Percentiles rank a stretch among this genome's conserved stretches.
phyloP scores from a whole-genome alignment of 2,888 invertebrate genomes.

The Dione juno region DNA sequence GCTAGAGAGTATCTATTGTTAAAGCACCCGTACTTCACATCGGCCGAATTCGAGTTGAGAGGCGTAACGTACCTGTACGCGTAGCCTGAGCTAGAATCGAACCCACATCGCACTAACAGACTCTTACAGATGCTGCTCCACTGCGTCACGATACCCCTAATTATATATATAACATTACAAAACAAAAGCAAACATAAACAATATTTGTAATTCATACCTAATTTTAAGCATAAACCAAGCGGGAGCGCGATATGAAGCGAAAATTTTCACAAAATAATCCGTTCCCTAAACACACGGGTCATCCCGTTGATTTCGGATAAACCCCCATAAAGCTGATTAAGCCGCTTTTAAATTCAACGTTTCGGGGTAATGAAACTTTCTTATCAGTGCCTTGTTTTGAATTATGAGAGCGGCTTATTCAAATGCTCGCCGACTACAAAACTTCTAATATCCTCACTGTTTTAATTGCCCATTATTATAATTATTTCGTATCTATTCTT shows the following conservation, averaged over 20 bases:
- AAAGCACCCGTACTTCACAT: too few species aligned
- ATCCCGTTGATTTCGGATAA: conserved; percentile 64
- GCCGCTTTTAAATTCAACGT: conserved; percentile 80
- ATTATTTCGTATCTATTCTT: conserved; percentile 42
- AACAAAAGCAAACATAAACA: conserved; percentile 36
- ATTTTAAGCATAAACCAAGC: conserved; percentile 63
- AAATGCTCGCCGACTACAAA: conserved; percentile 54
- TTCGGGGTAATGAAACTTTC: conserved; percentile 80
- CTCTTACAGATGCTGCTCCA: too few species aligned
- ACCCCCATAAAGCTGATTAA: conserved; percentile 75
- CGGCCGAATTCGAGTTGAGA: too few species aligned
- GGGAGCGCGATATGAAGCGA: conserved; percentile 70
- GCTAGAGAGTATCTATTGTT: too few species aligned
- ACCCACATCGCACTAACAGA: too few species aligned
- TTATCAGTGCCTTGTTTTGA: conserved; percentile 80
- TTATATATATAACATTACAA: background rate
- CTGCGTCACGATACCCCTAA: background rate
- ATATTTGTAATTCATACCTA: conserved; percentile 45
- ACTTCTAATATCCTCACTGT: conserved; percentile 54
- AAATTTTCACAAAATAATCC: conserved; percentile 75
- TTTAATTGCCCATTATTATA: conserved; percentile 52
- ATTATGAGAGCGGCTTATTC: conserved; percentile 71
- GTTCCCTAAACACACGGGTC: conserved; percentile 78
- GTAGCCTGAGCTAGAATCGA: too few species aligned
- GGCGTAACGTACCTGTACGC: too few species aligned